A percentile compares a stretch with the other conserved stretches of the same genome.
These are phyloP conservation scores for Dipodomys spectabilis DNA, from an alignment of 2,113 vertebrate genomes.

Conservation along the genomic window DNA sequence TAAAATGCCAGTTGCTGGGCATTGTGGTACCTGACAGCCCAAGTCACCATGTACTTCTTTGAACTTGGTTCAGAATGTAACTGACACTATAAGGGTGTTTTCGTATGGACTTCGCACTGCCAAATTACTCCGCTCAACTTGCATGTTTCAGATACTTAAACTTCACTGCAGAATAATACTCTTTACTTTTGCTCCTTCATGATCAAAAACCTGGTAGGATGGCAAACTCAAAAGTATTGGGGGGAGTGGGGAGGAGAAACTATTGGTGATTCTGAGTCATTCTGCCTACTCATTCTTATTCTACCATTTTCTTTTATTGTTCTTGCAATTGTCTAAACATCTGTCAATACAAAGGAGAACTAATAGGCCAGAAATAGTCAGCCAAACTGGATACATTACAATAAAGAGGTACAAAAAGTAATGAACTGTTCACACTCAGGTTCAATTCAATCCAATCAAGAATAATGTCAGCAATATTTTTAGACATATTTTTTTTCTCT, in stretches of 20 bases:
- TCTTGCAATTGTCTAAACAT: conserved; percentile 45
- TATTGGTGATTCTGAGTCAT: conserved; percentile 39
- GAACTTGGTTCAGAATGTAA: conserved; percentile 49
- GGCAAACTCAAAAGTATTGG: background rate
- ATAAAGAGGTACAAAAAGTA: conserved; percentile 81
- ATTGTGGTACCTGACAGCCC: conserved; percentile 6
- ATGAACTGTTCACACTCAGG: conserved; percentile 79
- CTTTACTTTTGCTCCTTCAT: conserved; percentile 52
- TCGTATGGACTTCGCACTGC: conserved; percentile 75
- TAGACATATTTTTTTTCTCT: conserved; percentile 76
- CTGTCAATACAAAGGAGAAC: conserved; percentile 62
- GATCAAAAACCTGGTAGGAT: conserved; percentile 18
- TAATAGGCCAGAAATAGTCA: conserved; percentile 62
- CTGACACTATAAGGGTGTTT: conserved; percentile 71
- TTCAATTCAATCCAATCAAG: conserved; percentile 72
- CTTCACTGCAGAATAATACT: conserved; percentile 17
- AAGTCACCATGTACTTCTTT: background rate
- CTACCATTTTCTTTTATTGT: background rate
- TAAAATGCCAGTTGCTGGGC: background rate
- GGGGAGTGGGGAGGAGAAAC: background rate
- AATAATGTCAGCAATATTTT: conserved; percentile 71
- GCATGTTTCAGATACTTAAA: background rate
- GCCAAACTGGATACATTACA: conserved; percentile 73
- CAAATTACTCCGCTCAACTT: conserved; percentile 38
- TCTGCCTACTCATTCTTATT: conserved; percentile 73